Conservation (phyloP, 2,113 vertebrate species). For the Platysteira castanea region DNA sequence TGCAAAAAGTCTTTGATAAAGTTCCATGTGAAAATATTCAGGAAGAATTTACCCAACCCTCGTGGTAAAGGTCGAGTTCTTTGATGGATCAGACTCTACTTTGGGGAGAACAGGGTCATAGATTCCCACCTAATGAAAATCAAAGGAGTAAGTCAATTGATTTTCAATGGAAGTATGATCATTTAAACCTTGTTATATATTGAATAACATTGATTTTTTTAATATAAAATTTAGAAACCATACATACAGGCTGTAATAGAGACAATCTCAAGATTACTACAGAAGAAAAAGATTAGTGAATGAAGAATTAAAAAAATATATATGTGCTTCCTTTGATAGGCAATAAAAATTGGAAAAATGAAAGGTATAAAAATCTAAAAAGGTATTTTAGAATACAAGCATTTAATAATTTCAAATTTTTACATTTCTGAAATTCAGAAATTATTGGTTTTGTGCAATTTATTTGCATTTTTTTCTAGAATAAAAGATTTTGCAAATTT, state of each 20-base stretch:
- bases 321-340: neutral
- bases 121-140: neutral
- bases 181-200: neutral
- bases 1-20: neutral
- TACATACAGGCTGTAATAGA: neutral
- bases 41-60: neutral
- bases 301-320: neutral
- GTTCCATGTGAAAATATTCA: neutral
- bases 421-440: neutral
- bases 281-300: neutral
- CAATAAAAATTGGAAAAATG: neutral
- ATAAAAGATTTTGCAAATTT: neutral
- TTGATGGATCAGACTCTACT: neutral
- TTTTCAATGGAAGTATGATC: neutral
- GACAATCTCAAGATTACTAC: neutral
- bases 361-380: neutral
- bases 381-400: neutral
- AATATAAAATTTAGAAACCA: neutral
- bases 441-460: neutral
- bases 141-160: neutral
- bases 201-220: neutral
- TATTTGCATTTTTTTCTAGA: neutral
- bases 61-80: neutral
- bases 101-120: neutral
- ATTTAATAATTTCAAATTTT: rapidly evolving